Evolutionary conservation across 92 coral and sea anemone species (phyloP).

Genomic region (Paramuricea clavata): DNA sequence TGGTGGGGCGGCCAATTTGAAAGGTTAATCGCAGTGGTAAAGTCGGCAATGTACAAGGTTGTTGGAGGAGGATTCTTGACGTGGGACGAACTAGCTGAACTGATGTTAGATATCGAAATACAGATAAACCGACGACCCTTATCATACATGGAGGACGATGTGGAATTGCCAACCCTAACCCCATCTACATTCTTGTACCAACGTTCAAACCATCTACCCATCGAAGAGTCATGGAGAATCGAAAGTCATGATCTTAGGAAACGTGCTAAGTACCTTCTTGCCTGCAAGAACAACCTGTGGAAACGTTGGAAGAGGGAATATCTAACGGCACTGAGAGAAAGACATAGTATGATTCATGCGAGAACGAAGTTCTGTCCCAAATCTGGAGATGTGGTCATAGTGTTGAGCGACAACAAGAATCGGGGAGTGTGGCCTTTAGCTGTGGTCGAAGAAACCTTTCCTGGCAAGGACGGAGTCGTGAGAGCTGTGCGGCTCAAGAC

Average conservation of each 20-base stretch:
- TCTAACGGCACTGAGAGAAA: too few relatives aligned
- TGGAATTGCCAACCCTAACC: slow-evolving; percentile 46
- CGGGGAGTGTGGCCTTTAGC: too few relatives aligned
- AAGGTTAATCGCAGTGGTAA: too few relatives aligned
- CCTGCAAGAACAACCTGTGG: slow-evolving; percentile 47
- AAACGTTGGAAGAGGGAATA: too few relatives aligned
- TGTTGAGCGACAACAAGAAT: too few relatives aligned
- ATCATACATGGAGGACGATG: slow-evolving; percentile 63
- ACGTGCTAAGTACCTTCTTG: slow-evolving; percentile 21
- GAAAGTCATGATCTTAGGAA: slow-evolving; percentile 23
- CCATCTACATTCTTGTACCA: slow-evolving; percentile 57
- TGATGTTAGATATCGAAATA: not conserved
- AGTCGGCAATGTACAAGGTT: too few relatives aligned
- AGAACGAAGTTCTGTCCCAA: too few relatives aligned
- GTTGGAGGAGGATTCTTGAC: not conserved
- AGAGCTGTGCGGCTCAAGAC: slow-evolving; percentile 24
- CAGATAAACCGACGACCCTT: not conserved
- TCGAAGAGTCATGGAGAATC: slow-evolving; percentile 36
- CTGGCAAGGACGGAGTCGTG: slow-evolving; percentile 45
- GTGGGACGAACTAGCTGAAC: not conserved
- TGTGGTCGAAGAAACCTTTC: too few relatives aligned
- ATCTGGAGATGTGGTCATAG: too few relatives aligned
- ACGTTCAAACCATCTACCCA: slow-evolving; percentile 53
- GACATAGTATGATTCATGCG: too few relatives aligned
- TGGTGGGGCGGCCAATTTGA: too few relatives aligned